These are phyloP conservation scores for Malaclemys terrapin DNA, from an alignment of 2,113 vertebrate genomes.

Conservation along the genomic window DNA sequence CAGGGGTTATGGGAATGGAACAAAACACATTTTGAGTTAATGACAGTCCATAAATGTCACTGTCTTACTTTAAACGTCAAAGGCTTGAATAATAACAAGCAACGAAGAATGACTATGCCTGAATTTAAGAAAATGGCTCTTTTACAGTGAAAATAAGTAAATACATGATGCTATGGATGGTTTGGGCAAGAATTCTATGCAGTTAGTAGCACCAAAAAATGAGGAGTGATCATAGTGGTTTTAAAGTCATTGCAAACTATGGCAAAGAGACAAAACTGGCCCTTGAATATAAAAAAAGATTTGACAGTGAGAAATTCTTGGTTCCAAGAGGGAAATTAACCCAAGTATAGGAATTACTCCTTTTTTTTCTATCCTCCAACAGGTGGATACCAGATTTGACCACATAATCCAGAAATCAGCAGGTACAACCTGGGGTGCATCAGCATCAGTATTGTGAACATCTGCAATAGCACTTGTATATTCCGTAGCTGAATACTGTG, in stretches of 20 bases:
- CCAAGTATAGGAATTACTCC: not conserved
- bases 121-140: not conserved
- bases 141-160: not conserved
- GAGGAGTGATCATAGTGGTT: not conserved
- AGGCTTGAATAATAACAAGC: not conserved
- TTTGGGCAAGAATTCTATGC: not conserved
- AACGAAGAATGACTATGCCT: not conserved
- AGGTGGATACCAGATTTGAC: not conserved
- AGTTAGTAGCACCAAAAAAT: not conserved
- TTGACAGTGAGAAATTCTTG: not conserved
- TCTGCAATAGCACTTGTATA: too few relatives aligned
- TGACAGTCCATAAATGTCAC: rapidly evolving
- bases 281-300: not conserved
- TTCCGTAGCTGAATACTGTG: too few relatives aligned
- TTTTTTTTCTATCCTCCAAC: not conserved
- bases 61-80: rapidly evolving
- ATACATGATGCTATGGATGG: not conserved
- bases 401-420: not conserved
- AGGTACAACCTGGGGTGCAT: too few relatives aligned
- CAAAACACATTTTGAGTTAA: rapidly evolving
- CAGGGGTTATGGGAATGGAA: not conserved
- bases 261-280: not conserved
- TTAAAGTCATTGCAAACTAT: not conserved
- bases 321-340: not conserved
- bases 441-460: too few relatives aligned